A percentile compares a stretch with the other conserved stretches of the same genome.
phyloP scores from a whole-genome alignment of 2,888 invertebrate genomes.

The Steromphala cineraria region DNA sequence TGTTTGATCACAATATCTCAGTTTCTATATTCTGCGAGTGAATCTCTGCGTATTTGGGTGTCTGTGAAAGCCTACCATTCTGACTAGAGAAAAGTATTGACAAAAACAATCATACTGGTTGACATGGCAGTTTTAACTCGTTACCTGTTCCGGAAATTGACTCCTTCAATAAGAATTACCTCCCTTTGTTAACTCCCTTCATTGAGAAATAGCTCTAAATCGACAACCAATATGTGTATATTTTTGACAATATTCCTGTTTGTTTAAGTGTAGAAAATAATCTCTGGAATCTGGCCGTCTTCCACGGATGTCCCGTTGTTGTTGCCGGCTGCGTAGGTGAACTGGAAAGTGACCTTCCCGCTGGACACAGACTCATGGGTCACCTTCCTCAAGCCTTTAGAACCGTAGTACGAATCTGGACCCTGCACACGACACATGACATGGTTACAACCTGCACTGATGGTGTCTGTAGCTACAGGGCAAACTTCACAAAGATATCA shows the following conservation, averaged over 20 bases:
- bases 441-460: background rate
- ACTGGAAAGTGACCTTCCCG: conserved; percentile 87
- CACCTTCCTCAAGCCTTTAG: conserved; percentile 86
- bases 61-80: too few species aligned
- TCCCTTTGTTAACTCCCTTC: background rate
- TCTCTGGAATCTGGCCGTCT: conserved; percentile 91
- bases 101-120: too few species aligned
- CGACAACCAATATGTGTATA: background rate
- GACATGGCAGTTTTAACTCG: too few species aligned
- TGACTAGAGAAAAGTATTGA: too few species aligned
- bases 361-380: conserved; percentile 85
- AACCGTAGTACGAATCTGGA: conserved; percentile 91
- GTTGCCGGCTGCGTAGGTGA: conserved; percentile 89
- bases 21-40: too few species aligned
- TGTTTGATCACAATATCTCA: too few species aligned
- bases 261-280: conserved; percentile 83
- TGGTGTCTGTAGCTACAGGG: too few species aligned
- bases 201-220: background rate
- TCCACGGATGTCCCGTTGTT: conserved; percentile 91
- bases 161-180: background rate
- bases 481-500: background rate
- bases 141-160: too few species aligned
- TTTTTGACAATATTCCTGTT: background rate
- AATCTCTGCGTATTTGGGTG: too few species aligned
- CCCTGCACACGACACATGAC: conserved; percentile 78